Conservation (phyloP, 2,113 vertebrate species). For the Trichomycterus rosablanca region DNA sequence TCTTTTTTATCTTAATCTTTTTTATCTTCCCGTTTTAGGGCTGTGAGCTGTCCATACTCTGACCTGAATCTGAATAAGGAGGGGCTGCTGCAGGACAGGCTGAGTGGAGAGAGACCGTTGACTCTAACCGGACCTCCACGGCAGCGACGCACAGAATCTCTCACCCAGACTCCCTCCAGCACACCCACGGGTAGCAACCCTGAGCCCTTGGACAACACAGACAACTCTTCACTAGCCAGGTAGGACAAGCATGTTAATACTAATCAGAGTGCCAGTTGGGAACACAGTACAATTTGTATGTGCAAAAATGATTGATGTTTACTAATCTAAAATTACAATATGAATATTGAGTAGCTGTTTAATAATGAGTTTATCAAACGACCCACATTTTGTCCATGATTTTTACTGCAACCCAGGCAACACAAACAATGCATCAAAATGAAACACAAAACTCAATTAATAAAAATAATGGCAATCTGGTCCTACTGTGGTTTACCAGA, state of each 20-base stretch:
- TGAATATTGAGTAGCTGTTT: too few relatives aligned
- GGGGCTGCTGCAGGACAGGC: constrained; percentile 74
- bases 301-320: too few relatives aligned
- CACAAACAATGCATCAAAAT: too few relatives aligned
- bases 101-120: constrained; percentile 71
- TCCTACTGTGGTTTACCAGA: too few relatives aligned
- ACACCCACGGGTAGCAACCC: constrained; percentile 36
- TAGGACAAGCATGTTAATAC: constrained; percentile 26
- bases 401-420: too few relatives aligned
- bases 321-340: too few relatives aligned
- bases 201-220: constrained; percentile 52
- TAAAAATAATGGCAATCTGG: too few relatives aligned
- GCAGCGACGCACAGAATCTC: constrained; percentile 54
- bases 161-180: constrained; percentile 22
- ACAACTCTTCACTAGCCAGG: constrained; percentile 67
- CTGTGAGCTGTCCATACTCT: constrained; percentile 83
- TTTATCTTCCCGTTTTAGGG: constrained; percentile 52
- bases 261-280: neutral
- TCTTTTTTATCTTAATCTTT: too few relatives aligned
- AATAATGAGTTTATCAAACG: too few relatives aligned
- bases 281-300: neutral
- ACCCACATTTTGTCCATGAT: too few relatives aligned
- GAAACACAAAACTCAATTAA: too few relatives aligned
- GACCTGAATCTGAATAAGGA: constrained; percentile 81
- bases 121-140: constrained; percentile 56